phyloP scores from a whole-genome alignment of 2,888 invertebrate genomes.

The Nasonia oneida region DNA sequence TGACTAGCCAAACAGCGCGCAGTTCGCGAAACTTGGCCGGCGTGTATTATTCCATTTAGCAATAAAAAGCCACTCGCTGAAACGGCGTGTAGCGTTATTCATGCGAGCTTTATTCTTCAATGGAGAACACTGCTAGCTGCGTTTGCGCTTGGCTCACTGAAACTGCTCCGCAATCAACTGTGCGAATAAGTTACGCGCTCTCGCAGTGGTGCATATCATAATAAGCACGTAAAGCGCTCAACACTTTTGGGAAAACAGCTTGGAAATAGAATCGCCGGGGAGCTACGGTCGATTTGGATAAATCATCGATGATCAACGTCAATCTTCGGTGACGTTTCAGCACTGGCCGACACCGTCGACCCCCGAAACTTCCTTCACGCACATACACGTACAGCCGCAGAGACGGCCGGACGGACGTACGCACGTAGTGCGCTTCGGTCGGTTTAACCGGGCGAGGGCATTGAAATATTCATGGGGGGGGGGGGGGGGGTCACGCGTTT shows the following conservation, averaged over 20 bases:
- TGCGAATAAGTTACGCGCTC: background rate
- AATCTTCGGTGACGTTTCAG: too few relatives aligned
- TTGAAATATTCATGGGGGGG: slow-evolving; percentile 1
- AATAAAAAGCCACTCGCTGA: slow-evolving; percentile 14
- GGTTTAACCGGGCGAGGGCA: background rate
- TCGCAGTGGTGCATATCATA: background rate
- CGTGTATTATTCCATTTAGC: background rate
- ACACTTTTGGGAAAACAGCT: background rate
- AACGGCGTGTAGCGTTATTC: background rate
- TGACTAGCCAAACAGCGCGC: background rate
- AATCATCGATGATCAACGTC: too few relatives aligned
- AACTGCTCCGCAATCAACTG: background rate
- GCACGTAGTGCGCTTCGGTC: background rate
- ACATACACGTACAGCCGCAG: background rate
- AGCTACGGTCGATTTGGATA: background rate
- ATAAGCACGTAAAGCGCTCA: background rate
- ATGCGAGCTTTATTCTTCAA: slow-evolving; percentile 1
- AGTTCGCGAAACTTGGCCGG: background rate
- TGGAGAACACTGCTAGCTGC: background rate
- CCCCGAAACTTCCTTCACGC: background rate
- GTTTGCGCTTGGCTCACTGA: background rate
- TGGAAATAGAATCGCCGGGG: background rate
- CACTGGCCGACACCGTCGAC: background rate
- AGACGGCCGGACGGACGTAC: background rate
- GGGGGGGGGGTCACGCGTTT: background rate